phyloP scores from a whole-genome alignment of 2,113 vertebrate species.

The Penelope pileata region DNA sequence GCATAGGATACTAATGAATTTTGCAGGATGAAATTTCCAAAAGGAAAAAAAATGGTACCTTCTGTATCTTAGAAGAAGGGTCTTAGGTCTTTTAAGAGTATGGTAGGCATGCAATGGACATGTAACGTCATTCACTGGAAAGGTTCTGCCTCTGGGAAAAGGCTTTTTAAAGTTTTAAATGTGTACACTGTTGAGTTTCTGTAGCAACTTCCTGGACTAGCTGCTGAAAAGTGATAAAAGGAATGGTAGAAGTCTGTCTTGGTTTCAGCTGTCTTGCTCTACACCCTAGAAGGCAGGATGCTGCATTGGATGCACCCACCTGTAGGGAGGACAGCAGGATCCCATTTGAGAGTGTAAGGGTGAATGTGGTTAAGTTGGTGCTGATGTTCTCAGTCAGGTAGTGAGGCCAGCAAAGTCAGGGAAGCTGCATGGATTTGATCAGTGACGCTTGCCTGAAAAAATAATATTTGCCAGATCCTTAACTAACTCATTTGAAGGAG shows the following conservation, averaged over 20 bases:
- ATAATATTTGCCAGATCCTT: background rate
- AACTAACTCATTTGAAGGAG: background rate
- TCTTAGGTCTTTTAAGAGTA: background rate
- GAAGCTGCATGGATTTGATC: background rate
- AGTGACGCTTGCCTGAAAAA: background rate
- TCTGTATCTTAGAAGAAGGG: background rate
- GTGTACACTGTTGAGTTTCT: background rate
- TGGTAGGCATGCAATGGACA: background rate
- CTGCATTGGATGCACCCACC: background rate
- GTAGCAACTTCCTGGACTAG: background rate
- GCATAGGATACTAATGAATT: conserved; percentile 10
- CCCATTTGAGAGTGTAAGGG: background rate
- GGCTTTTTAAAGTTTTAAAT: background rate
- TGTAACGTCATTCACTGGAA: background rate
- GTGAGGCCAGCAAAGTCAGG: background rate
- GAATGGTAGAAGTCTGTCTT: background rate
- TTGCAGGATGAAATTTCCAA: conserved; percentile 29
- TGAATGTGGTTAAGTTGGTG: background rate
- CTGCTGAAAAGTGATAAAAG: background rate
- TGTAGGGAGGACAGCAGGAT: background rate
- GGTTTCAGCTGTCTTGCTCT: background rate
- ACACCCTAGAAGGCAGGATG: background rate
- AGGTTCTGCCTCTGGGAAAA: background rate
- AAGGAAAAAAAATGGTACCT: background rate
- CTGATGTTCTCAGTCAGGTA: background rate